phyloP scores from a whole-genome alignment of 2,888 invertebrate genomes.

The Polyploca ridens region DNA sequence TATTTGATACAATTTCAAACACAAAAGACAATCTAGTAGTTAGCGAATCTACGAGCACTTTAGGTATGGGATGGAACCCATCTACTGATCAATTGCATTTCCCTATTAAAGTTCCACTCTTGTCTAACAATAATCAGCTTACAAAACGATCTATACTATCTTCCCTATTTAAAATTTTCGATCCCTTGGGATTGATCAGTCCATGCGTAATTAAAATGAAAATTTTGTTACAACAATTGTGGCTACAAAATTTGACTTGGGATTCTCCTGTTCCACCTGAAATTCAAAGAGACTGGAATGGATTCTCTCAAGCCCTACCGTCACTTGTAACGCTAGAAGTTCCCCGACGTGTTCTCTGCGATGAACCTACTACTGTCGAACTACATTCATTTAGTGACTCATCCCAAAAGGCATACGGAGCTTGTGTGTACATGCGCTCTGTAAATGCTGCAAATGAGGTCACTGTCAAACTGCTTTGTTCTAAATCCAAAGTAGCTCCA shows the following conservation, averaged over 20 bases:
- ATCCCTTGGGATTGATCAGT: too few relatives aligned
- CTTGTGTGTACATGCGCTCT: constrained; percentile 37
- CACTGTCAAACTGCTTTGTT: too few relatives aligned
- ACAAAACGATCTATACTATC: constrained; percentile 26
- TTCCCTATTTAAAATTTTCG: constrained; percentile 23
- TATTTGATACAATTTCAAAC: too few relatives aligned
- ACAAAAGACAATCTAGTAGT: too few relatives aligned
- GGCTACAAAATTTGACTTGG: constrained; percentile 31
- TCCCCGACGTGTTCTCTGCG: constrained; percentile 30
- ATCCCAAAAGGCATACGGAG: constrained; percentile 34
- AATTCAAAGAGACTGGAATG: constrained; percentile 23
- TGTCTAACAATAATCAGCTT: constrained; percentile 2
- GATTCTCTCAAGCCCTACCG: constrained; percentile 23
- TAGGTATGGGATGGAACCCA: constrained; percentile 28
- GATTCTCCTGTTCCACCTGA: constrained; percentile 31
- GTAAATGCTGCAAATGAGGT: constrained; percentile 16
- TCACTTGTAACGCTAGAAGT: constrained; percentile 21
- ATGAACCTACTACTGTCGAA: constrained; percentile 27
- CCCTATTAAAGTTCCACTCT: constrained; percentile 23
- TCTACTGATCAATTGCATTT: constrained; percentile 25
- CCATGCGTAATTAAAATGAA: constrained; percentile 22
- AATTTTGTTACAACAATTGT: constrained; percentile 29
- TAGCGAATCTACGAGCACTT: too few relatives aligned
- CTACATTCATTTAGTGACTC: constrained; percentile 42
- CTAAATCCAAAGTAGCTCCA: too few relatives aligned